Base-by-base conservation (phyloP, 2,888 invertebrate species). In the Notodonta dromedarius region DNA sequence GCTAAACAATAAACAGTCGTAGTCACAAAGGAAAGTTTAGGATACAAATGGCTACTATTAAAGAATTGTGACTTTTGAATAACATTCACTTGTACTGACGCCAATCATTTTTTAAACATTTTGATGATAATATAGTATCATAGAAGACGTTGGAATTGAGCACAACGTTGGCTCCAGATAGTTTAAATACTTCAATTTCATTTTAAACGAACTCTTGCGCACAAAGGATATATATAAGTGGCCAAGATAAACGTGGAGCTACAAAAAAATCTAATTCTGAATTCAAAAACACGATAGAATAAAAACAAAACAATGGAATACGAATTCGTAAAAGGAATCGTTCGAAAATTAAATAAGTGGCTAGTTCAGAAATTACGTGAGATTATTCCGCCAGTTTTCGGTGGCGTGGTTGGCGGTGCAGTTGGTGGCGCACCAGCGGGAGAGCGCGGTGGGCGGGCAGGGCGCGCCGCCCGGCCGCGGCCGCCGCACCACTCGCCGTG, bases 341-440 rank as follows among this genome's bases (percentile, higher is more conserved):
- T 50, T 50, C 50, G 50, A 50, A 16, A 51, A 32, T 46, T 16
- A 57, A 67, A 13, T 53, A 46, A 46, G 9, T 46, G 5, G 13
- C n/a, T 46, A 13, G 46, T 8, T 16, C 0, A 58, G 62, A 65
- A 77, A 80, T 90, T 92, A 93, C 86, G 93, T 91, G 57, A 93
- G 88, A 69, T 93, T 91, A 65, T 90, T 88, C 60, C 88, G 86
- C 92, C 93, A 92, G 78, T 86, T 82, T 69, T 91, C 91, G 6
- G 65, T 76, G 60, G 73, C 67, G 40, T 64, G 69, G n/a, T 63
- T 75, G 24, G 78, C 63, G 0, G 92, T 89, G 82, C 93, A 93
- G 85, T 93, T 91, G 65, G 96, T 96, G 63, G 98, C 97, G 85
- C 98, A 98, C 98, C 98, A 98, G 82, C 97, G 96, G 16, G 97